Base-by-base conservation (phyloP, 2,113 vertebrate genomes). In the Myocastor coypus region DNA sequence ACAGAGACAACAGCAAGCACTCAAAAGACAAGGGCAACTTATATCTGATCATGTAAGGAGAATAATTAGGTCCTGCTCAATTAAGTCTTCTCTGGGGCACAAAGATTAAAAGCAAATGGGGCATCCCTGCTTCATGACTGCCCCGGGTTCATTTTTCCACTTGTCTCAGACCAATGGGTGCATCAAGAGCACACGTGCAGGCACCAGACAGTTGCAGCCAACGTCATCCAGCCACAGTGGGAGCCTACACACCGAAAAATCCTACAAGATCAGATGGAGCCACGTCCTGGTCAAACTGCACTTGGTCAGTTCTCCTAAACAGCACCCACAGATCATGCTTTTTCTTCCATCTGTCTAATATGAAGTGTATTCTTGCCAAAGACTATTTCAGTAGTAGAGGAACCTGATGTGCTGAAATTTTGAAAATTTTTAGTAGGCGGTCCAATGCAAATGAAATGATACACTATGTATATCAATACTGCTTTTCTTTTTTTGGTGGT, bases 1-100 rank as follows among this genome's bases (percentile, higher is more conserved):
- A 63, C 20, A n/a, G n/a, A 68, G 50, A 13, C 42, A 64, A 75
- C 14, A 42, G 11, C 4, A 68, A 46, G 52, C 11, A 28, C 81
- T 66, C 52, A 42, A 88, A 87, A 93, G 81, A 86, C 63, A 73
- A 81, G 64, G 81, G 57, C 34, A 69, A 92, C 46, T 46, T 46
- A 46, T 42, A 83, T 37, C 63, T 66, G 83, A 75, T 68, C 64
- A 4, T 32, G 26, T 13, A 42, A 32, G 20, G 66, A 37, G 34
- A 83, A 75, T 8, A 75, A 87, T 69, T 9, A 52, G 80, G 40
- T 40, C 46, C 57, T 94, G 24, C 40, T 91, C n/a, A 52, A 22
- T 13, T 22, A 46, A 84, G 63, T 61, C 69, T 1, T 64, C 34
- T 80, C 32, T 20, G 14, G 92, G n/a, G 2, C 37, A 17, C 30